Percentiles rank a stretch among this genome's conserved stretches.
Conservation (phyloP, 2,113 vertebrate species). For the Trinectes maculatus region DNA sequence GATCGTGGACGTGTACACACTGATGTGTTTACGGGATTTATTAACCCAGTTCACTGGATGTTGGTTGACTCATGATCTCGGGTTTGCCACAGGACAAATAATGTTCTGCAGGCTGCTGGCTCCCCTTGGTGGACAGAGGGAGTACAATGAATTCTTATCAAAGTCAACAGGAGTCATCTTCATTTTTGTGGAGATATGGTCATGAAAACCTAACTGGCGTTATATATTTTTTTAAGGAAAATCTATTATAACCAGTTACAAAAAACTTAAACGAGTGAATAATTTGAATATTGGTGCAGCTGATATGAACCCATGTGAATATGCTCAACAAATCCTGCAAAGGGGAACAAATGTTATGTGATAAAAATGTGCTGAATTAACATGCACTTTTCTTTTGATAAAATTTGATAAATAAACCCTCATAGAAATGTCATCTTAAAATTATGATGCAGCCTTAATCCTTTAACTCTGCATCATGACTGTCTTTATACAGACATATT, state of each 20-base stretch:
- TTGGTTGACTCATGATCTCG: conserved; percentile 56
- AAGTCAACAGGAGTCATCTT: background rate
- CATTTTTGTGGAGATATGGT: background rate
- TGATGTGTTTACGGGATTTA: no score
- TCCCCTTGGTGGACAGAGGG: conserved; percentile 55
- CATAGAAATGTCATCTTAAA: conserved; percentile 8
- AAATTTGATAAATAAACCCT: background rate
- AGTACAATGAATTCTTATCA: background rate
- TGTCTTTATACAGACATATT: conserved; percentile 9
- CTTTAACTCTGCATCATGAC: conserved; percentile 7
- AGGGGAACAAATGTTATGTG: no score
- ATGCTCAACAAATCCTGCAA: no score
- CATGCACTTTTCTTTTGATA: no score
- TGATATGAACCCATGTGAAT: no score
- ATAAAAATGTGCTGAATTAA: no score
- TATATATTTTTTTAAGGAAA: background rate
- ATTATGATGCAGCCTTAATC: conserved; percentile 20
- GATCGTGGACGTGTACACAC: no score
- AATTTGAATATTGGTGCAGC: no score
- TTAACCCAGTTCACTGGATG: no score
- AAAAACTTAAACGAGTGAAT: background rate
- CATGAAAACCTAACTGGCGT: background rate
- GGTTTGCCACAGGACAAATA: conserved; percentile 19
- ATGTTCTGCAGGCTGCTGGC: conserved; percentile 26
- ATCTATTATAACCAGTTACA: no score